phyloP scores from a whole-genome alignment of 2,888 invertebrate species.

The Pantelozetes paolii region DNA sequence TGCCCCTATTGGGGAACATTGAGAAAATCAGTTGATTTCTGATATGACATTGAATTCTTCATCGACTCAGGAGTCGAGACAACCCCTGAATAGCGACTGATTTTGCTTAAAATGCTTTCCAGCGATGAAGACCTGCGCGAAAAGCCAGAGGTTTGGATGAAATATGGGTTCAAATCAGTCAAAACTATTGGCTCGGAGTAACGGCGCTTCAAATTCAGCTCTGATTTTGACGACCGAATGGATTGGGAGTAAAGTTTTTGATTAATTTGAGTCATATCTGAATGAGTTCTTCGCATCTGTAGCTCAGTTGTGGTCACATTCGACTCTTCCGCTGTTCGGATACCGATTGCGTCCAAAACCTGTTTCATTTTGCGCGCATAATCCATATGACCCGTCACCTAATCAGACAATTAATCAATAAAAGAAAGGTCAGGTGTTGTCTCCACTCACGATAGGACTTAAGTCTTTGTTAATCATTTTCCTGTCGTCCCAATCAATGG shows the following conservation, averaged over 20 bases:
- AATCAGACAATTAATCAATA: constrained; percentile 33
- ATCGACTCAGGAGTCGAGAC: constrained; percentile 37
- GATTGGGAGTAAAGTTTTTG: background rate
- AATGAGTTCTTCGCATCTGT: constrained; percentile 50
- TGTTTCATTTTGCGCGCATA: constrained; percentile 59
- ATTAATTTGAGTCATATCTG: constrained; percentile 49
- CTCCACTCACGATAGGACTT: constrained; percentile 58
- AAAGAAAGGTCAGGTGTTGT: no score
- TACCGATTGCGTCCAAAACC: constrained; percentile 56
- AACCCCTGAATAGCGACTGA: constrained; percentile 38
- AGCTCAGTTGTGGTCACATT: constrained; percentile 23
- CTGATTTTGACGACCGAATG: constrained; percentile 42
- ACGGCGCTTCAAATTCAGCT: constrained; percentile 35
- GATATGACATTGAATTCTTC: background rate
- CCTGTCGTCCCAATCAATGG: constrained; percentile 57
- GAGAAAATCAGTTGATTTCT: constrained; percentile 18
- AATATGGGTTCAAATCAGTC: background rate
- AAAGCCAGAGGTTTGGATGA: background rate
- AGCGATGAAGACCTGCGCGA: constrained; percentile 43
- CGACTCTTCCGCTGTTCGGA: constrained; percentile 50
- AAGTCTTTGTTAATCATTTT: constrained; percentile 62
- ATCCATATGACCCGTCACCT: constrained; percentile 59
- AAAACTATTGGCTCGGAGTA: constrained; percentile 5
- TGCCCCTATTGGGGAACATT: no score
- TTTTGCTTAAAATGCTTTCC: constrained; percentile 44